Evolutionary conservation across 2,113 vertebrate species (phyloP).

Genomic region (Orycteropus afer): DNA sequence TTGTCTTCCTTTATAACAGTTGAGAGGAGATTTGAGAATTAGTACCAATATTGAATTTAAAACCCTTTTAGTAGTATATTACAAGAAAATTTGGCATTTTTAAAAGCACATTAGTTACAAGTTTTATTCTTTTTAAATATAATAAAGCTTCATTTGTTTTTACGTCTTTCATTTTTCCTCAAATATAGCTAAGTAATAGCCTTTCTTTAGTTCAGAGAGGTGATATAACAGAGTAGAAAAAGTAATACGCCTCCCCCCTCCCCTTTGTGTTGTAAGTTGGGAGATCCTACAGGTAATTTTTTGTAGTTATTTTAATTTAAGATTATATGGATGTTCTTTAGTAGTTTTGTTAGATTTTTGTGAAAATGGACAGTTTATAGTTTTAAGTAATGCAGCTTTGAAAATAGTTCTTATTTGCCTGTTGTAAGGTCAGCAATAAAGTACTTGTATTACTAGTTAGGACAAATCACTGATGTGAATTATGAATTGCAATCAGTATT

Average conservation of each 20-base stretch:
- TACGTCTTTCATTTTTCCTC: neutral
- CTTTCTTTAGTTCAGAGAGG: conserved; percentile 27
- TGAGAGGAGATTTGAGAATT: conserved; percentile 38
- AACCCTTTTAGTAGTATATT: neutral
- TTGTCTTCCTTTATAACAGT: neutral
- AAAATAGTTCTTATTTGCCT: conserved; percentile 8
- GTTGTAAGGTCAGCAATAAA: conserved; percentile 25
- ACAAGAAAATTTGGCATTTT: conserved; percentile 30
- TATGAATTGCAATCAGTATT: conserved; percentile 3
- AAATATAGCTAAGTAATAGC: conserved; percentile 17
- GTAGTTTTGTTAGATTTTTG: conserved; percentile 24
- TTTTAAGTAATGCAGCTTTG: conserved; percentile 33
- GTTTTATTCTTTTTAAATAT: conserved; percentile 7
- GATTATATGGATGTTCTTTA: conserved; percentile 13
- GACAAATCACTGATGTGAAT: conserved; percentile 38
- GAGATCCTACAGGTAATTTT: neutral
- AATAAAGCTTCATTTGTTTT: conserved; percentile 38
- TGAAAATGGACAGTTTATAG: conserved; percentile 19
- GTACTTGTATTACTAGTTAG: neutral
- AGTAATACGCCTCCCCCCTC: neutral
- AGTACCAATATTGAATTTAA: conserved; percentile 10
- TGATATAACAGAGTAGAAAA: conserved; percentile 27
- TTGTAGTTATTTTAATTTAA: neutral
- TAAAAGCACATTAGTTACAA: neutral
- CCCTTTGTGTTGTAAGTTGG: neutral